Base-by-base conservation (phyloP, 2,797 vertebrate genomes). In the Premnoplex brunnescens region DNA sequence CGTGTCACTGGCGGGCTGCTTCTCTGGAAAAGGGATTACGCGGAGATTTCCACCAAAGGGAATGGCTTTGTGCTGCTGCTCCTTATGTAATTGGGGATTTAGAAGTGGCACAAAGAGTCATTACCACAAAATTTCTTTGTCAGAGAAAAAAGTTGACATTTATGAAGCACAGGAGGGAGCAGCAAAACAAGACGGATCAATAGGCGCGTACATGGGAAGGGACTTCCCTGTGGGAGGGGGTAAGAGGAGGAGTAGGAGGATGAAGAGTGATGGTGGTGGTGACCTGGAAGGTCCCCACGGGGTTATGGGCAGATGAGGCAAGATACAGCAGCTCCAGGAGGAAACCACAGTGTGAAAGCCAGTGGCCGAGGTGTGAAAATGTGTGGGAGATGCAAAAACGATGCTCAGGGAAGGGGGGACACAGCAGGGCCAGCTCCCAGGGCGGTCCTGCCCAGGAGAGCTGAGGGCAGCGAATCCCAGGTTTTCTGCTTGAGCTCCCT, bases 41-140 rank as follows among this genome's bases (percentile, higher is more conserved):
- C 55, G 66, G 96, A 97, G 97, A 97, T 97, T 97, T 97, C 95
- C 94, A 97, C 96, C 97, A 96, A 97, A 97, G 97, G 96, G 97
- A 97, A 97, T 83, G 93, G 96, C 95, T 97, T 97, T 97, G 96
- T 97, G 95, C 97, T 95, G 95, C 95, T 96, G 95, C 97, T 96
- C 95, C 96, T 97, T 96, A 94, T 97, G 97, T 97, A 97, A 97
- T 97, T 97, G 97, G 97, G 97, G 97, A 97, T 97, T 98, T 98
- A 97, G 95, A 96, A 96, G 96, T 85, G 72, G 95, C 97, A 97
- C 97, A 97, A 96, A 97, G 96, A 97, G 97, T 97, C 97, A 97
- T 97, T 97, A 97, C 97, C 96, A 96, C 92, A n/a, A 94, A 92
- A 96, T 96, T 97, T 96, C 97, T 97, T 96, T 97, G 96, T 96